A percentile compares a stretch with the other conserved stretches of the same genome.
These are phyloP conservation scores for Leucoptera coffeella DNA, from an alignment of 2,888 invertebrate genomes.

Conservation along the genomic window DNA sequence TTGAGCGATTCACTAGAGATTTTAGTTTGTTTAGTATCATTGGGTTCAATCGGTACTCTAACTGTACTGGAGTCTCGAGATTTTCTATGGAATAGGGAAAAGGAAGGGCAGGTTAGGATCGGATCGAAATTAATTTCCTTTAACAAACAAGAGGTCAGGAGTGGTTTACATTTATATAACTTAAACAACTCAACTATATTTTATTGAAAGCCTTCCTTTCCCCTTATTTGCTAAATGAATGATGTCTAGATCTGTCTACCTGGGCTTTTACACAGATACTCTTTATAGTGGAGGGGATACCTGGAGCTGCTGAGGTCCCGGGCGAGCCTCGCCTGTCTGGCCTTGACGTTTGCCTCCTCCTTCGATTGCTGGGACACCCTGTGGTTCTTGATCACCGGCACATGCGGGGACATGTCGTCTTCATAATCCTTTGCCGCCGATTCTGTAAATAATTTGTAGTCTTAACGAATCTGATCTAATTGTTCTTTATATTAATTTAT, in stretches of 20 bases:
- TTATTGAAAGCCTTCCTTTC: conserved; percentile 31
- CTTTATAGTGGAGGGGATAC: conserved; percentile 14
- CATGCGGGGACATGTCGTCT: conserved; percentile 30
- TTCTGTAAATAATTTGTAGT: neutral
- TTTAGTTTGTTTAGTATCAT: too few relatives aligned
- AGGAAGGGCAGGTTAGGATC: conserved; percentile 22
- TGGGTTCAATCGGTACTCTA: too few relatives aligned
- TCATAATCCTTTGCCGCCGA: neutral
- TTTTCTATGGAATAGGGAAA: conserved; percentile 39
- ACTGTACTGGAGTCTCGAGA: conserved; percentile 20
- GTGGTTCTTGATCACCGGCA: conserved; percentile 35
- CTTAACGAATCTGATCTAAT: too few relatives aligned
- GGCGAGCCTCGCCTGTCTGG: conserved; percentile 40
- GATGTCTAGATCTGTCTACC: too few relatives aligned
- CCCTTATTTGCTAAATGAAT: conserved; percentile 34
- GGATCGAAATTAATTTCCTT: conserved; percentile 8
- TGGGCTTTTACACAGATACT: neutral
- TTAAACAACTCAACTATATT: conserved; percentile 9
- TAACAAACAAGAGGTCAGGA: conserved; percentile 50
- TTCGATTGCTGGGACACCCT: conserved; percentile 16
- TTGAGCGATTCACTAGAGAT: too few relatives aligned
- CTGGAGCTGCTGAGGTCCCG: conserved; percentile 36
- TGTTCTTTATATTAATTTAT: too few relatives aligned
- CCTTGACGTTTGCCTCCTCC: conserved; percentile 34
- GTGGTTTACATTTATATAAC: conserved; percentile 10